These are phyloP conservation scores for Chionoecetes opilio DNA, from an alignment of 1,140 invertebrate genomes.

Conservation along the genomic window DNA sequence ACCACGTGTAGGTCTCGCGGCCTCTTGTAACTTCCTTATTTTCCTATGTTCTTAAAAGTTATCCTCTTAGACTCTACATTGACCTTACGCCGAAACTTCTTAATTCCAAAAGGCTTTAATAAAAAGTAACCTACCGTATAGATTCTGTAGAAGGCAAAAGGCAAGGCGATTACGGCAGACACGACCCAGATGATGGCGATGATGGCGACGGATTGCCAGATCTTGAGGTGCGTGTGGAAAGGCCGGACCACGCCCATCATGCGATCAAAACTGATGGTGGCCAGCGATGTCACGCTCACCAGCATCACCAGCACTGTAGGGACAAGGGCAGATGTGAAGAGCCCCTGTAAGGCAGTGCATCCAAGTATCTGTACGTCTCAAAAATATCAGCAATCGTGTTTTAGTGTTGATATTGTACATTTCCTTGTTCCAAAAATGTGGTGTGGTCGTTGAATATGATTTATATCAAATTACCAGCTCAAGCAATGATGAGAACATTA, in stretches of 20 bases:
- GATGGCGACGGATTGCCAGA: conserved; percentile 86
- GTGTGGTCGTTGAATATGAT: not conserved
- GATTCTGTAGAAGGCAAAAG: conserved; percentile 87
- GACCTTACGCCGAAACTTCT: conserved; percentile 82
- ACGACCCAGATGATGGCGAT: conserved; percentile 88
- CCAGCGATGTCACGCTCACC: conserved; percentile 90
- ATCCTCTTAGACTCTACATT: too few relatives aligned
- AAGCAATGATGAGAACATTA: not conserved
- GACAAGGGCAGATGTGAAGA: too few relatives aligned
- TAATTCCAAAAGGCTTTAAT: conserved; percentile 87
- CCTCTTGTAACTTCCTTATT: too few relatives aligned
- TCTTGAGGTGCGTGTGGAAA: conserved; percentile 87
- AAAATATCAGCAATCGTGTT: not conserved
- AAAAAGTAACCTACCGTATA: conserved; percentile 85
- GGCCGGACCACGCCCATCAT: conserved; percentile 92
- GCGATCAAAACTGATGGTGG: conserved; percentile 92
- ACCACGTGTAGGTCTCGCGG: too few relatives aligned
- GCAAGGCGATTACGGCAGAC: conserved; percentile 86
- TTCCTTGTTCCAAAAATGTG: not conserved
- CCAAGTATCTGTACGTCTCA: not conserved
- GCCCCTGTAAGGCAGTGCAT: not conserved
- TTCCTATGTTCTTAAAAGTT: too few relatives aligned
- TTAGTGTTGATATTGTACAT: not conserved
- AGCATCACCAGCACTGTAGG: conserved; percentile 87
- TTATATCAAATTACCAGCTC: not conserved